Evolutionary conservation across 2,888 invertebrate genomes (phyloP).

Genomic region (Mythimna albipuncta): DNA sequence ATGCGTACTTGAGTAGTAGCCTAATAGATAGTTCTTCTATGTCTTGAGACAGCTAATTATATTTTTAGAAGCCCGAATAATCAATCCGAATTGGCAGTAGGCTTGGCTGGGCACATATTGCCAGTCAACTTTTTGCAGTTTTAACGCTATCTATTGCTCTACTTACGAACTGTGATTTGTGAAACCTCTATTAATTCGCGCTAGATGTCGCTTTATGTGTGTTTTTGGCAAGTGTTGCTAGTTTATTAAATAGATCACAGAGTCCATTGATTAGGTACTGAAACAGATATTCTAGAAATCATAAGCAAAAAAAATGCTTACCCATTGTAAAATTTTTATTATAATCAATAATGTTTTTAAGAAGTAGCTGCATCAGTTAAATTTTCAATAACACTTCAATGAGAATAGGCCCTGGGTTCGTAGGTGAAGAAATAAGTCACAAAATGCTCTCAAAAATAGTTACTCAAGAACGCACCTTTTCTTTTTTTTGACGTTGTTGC

Average conservation of each 20-base stretch:
- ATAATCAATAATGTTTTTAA: not conserved
- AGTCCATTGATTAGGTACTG: too few relatives aligned
- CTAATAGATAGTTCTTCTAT: too few relatives aligned
- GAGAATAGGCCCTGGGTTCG: too few relatives aligned
- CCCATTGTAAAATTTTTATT: too few relatives aligned
- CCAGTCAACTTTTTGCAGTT: too few relatives aligned
- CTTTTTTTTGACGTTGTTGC: constrained; percentile 48
- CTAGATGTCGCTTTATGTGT: constrained; percentile 20
- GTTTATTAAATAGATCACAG: not conserved
- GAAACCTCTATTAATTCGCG: not conserved
- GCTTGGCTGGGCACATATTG: too few relatives aligned
- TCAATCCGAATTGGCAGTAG: too few relatives aligned
- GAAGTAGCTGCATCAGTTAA: too few relatives aligned
- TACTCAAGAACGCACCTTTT: not conserved
- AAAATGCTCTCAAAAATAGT: not conserved
- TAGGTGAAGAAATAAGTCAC: too few relatives aligned
- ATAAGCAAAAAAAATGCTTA: not conserved
- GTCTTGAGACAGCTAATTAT: too few relatives aligned
- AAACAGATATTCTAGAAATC: not conserved
- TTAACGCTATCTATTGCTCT: constrained; percentile 24
- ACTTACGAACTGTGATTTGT: not conserved
- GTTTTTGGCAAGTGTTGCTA: not conserved
- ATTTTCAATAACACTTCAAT: not conserved
- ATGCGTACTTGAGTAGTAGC: too few relatives aligned
- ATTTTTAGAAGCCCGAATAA: too few relatives aligned